phyloP scores from a whole-genome alignment of 1,140 invertebrate genomes.

The Dendroctonus ponderosae region DNA sequence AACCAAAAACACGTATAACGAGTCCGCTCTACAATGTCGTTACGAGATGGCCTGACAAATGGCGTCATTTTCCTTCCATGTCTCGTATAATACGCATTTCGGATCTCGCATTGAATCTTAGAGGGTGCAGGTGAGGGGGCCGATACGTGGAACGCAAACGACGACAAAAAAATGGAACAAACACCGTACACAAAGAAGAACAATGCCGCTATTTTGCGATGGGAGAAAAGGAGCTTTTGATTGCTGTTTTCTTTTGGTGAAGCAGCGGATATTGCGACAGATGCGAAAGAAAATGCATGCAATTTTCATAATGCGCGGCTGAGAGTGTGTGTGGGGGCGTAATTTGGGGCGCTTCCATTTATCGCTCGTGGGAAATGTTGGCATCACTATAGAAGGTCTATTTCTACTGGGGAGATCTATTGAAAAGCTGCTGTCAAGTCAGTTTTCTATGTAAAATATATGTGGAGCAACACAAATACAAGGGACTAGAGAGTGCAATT shows the following conservation, averaged over 20 bases:
- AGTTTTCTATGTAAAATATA: too few relatives aligned
- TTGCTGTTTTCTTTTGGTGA: slow-evolving; percentile 28
- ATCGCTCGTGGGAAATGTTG: too few relatives aligned
- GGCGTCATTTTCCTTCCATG: slow-evolving; percentile 33
- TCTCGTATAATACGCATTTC: slow-evolving; percentile 28
- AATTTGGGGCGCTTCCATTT: not conserved
- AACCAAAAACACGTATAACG: slow-evolving; percentile 19
- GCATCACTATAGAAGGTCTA: too few relatives aligned
- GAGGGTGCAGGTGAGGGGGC: slow-evolving; percentile 21
- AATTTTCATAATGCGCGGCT: slow-evolving; percentile 22
- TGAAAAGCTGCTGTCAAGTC: too few relatives aligned
- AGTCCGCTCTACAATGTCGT: slow-evolving; percentile 16
- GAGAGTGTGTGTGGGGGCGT: not conserved
- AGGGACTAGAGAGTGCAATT: too few relatives aligned
- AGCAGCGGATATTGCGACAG: slow-evolving; percentile 24
- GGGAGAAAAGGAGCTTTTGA: slow-evolving; percentile 22
- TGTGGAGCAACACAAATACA: too few relatives aligned
- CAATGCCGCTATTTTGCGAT: slow-evolving; percentile 16
- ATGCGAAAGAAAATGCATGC: slow-evolving; percentile 25
- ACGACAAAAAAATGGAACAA: slow-evolving; percentile 1
- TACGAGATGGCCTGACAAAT: slow-evolving; percentile 34
- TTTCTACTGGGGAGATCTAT: too few relatives aligned
- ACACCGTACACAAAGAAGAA: slow-evolving; percentile 18
- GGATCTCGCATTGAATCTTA: slow-evolving; percentile 19
- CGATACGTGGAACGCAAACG: slow-evolving; percentile 23